Evolutionary conservation across 2,888 invertebrate species (phyloP).

Genomic region (Agrilus mali): DNA sequence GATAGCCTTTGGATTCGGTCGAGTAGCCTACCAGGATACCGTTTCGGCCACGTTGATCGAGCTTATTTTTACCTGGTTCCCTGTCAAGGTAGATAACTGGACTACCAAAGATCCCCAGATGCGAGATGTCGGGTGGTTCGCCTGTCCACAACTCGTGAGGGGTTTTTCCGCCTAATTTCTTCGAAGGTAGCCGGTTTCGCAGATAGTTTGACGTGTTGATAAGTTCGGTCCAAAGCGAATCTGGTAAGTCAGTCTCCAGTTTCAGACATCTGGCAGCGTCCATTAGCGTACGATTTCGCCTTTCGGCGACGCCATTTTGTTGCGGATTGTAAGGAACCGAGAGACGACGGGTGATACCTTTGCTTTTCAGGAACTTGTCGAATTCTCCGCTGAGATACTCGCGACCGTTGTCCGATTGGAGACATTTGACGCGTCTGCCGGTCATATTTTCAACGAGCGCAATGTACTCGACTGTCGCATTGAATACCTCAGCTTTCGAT

Average conservation of each 20-base stretch:
- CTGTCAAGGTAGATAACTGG: conserved; percentile 12
- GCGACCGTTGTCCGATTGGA: conserved; percentile 14
- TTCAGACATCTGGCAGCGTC: conserved; percentile 21
- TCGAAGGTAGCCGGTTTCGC: conserved; percentile 21
- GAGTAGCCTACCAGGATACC: conserved; percentile 19
- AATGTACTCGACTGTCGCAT: conserved; percentile 11
- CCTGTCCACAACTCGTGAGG: no score
- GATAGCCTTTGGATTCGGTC: conserved; percentile 15
- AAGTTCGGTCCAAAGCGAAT: conserved; percentile 24
- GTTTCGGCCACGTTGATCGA: conserved; percentile 15
- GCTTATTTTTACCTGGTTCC: conserved; percentile 14
- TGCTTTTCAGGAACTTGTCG: conserved; percentile 7
- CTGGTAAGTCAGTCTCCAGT: no score
- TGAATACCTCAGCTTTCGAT: conserved; percentile 15
- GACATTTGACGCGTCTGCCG: conserved; percentile 7
- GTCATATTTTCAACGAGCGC: conserved; percentile 8
- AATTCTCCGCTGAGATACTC: conserved; percentile 12
- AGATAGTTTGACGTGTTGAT: conserved; percentile 21
- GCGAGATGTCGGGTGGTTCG: conserved; percentile 13
- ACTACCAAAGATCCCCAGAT: conserved; percentile 19
- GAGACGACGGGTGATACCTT: conserved; percentile 12
- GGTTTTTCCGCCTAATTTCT: conserved; percentile 10
- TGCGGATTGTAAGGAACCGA: conserved; percentile 13
- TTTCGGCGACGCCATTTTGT: conserved; percentile 14
- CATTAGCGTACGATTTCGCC: conserved; percentile 20